Evolutionary conservation across 53 echinoderm and acorn worm genomes (phyloP), one percentile per base, ranked within the genome.

Genomic region (Glandiceps talaboti): DNA sequence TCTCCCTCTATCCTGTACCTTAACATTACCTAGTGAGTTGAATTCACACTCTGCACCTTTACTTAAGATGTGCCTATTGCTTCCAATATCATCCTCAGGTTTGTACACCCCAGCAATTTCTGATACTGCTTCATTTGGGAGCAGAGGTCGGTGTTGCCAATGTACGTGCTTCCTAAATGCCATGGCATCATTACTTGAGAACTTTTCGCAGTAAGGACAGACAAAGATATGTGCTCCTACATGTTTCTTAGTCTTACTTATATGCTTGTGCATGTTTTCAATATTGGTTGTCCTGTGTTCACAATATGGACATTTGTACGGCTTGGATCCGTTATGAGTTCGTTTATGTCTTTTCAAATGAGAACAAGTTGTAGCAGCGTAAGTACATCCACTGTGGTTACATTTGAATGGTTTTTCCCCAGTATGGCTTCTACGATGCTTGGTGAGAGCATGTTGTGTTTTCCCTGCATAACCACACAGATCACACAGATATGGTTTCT

Each of bases 401-500:
- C 97, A 96, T n/a, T 88, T 82, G 79, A 90, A 96, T 1, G 97
- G 97, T 77, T 91, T 96, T 75, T 91, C 97, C 1, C 90, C 92
- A 0, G 97, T 93, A 77, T 96, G 97, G 28, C 88, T 91, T 30
- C 92, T 84, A 29, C 81, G 83, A 82, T 96, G 97, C 74, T 89
- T 89, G 25, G 85, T 84, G 73, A 96, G 79, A 1, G 89, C 82
- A 80, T 96, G 84, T 82, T 89, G 88, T 27, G 89, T 91, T 20
- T 89, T 77, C 29, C 87, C 85, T 30, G 85, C 80, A 80, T 89
- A 91, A 1, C 97, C 97, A 78, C 97, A 96, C 64, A 82, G 79
- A 1, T 86, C 45, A 73, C 97, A 96, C 29, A 96, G 82, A 82
- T 77, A 92, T 0, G 97, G 97, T 76, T 90, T 93, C 72, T 96